These are phyloP conservation scores for Pyrocoelia pectoralis DNA, from an alignment of 2,888 invertebrate species.

Conservation along the genomic window DNA sequence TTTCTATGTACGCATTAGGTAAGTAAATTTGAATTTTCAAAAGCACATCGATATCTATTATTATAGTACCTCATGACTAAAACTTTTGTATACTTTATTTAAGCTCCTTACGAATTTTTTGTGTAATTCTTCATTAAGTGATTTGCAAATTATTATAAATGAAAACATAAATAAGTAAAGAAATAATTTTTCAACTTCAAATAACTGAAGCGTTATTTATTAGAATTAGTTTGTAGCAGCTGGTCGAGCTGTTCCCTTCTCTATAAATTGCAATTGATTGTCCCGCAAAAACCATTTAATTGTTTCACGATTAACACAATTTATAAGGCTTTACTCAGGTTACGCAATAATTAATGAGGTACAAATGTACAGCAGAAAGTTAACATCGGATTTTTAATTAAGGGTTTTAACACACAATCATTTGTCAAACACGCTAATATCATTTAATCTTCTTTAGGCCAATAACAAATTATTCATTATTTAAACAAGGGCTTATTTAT, in stretches of 20 bases:
- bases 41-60: too few species aligned
- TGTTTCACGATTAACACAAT: conserved; percentile 1
- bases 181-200: not conserved
- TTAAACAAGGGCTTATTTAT: not conserved
- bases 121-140: too few species aligned
- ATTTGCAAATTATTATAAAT: too few species aligned
- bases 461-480: not conserved
- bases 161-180: not conserved
- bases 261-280: not conserved
- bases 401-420: not conserved
- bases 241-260: not conserved
- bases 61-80: too few species aligned
- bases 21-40: too few species aligned
- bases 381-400: not conserved
- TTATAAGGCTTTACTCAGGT: conserved; percentile 1
- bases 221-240: not conserved
- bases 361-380: not conserved
- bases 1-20: too few species aligned
- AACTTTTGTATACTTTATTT: too few species aligned
- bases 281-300: not conserved
- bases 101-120: too few species aligned
- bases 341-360: not conserved
- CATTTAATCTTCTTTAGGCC: not conserved
- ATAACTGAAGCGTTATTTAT: not conserved
- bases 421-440: not conserved